Evolutionary conservation across 1,140 invertebrate genomes (phyloP), one percentile per base, ranked within the genome.

Genomic region (Caenorhabditis remanei): DNA sequence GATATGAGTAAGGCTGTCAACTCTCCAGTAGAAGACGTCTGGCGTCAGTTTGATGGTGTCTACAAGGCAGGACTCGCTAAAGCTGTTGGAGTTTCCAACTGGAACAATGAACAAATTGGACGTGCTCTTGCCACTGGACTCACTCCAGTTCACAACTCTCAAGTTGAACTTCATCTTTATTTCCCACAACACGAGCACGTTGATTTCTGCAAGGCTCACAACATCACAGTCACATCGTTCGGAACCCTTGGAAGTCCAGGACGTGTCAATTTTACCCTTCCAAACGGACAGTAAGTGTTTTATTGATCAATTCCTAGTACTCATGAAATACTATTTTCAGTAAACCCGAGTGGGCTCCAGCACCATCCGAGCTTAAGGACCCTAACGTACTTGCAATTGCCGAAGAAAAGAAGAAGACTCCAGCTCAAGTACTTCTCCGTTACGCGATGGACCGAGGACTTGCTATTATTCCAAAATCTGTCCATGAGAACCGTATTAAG

Each of bases 401-500:
- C 88, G 93, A 83, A 93, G 96, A 94, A 89, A 91, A 95, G 40
- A 91, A 94, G 2, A 94, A 94, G 89, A 93, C 94, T 13, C 92
- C 94, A 58, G 94, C 95, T 7, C 95, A 96, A 88, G 88, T 93
- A 50, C 89, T 94, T 43, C 84, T 94, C 9, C 90, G 92, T 19
- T 92, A 91, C 88, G 63, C 92, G 3, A 21, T 93, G 4, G 91
- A 93, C 65, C 86, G 88, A 53, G 90, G 50, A 58, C 14, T 84
- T 1, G 43, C 55, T 1, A 58, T 93, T 13, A 93, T 94, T 87
- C 93, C 93, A 56, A 94, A 94, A 75, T 93, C 92, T 50, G 88
- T 91, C 50, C 93, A 90, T 50, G 90, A 91, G 16, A 88, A 89
- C 41, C 90, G 93, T 53, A 93, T 94, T 55, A 79, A 90, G 53